Conservation (phyloP, 2,888 invertebrate species). For the Pristionchus fissidentatus region DNA sequence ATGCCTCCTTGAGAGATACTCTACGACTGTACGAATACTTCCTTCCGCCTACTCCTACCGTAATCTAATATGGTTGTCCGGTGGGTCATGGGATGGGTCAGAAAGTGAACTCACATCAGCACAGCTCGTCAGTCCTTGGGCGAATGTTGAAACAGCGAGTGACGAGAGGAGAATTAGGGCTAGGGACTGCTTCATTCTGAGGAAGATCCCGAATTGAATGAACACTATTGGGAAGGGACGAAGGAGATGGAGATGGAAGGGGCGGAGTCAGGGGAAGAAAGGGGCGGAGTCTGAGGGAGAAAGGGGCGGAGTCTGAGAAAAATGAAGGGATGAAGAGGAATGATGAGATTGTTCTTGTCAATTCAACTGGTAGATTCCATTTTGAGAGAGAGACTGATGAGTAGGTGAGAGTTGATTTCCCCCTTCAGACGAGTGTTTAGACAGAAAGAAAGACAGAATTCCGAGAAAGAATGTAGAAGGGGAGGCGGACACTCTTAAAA, state of each 20-base stretch:
- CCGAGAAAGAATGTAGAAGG: background rate
- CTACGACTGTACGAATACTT: too few relatives aligned
- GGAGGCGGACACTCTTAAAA: background rate
- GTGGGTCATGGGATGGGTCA: too few relatives aligned
- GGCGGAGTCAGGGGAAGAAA: background rate
- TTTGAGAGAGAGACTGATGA: background rate
- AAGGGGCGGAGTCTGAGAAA: slow-evolving; percentile 18
- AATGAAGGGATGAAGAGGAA: background rate
- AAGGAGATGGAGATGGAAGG: background rate
- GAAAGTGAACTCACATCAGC: slow-evolving; percentile 17
- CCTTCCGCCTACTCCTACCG: too few relatives aligned
- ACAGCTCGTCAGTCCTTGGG: slow-evolving; percentile 18
- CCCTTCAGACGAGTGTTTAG: background rate
- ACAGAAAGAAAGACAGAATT: background rate
- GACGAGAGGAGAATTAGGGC: slow-evolving; percentile 4
- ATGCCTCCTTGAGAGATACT: too few relatives aligned
- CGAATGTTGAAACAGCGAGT: background rate
- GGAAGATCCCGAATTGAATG: slow-evolving; percentile 14
- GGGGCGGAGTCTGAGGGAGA: background rate
- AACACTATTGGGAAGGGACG: background rate
- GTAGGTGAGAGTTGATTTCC: background rate
- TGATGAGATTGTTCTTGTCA: too few relatives aligned
- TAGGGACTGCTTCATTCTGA: background rate
- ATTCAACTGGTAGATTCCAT: too few relatives aligned
- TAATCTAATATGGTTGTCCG: too few relatives aligned